phyloP scores from a whole-genome alignment of 2,113 vertebrate species.

The Nematolebias whitei region DNA sequence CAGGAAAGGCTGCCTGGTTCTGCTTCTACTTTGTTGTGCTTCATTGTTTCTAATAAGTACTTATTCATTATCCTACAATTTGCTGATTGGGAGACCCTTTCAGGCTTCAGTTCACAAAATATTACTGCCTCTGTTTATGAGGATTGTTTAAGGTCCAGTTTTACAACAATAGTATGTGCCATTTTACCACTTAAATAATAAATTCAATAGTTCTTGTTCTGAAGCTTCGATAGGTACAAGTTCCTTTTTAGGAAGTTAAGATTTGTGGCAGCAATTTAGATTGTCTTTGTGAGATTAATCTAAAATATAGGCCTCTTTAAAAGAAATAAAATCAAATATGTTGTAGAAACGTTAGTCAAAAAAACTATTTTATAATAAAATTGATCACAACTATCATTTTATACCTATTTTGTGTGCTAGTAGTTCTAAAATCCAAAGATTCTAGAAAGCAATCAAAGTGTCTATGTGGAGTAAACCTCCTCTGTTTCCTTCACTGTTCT shows the following conservation, averaged over 20 bases:
- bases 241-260: constrained; percentile 9
- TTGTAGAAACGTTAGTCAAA: too few relatives aligned
- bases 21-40: not conserved
- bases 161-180: not conserved
- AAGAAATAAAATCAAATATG: too few relatives aligned
- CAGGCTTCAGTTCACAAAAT: too few relatives aligned
- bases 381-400: not conserved
- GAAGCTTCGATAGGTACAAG: not conserved
- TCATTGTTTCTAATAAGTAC: not conserved
- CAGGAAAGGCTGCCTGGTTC: not conserved
- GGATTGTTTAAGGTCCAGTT: not conserved
- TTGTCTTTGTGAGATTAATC: not conserved
- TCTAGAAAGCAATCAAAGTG: constrained; percentile 41
- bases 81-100: too few relatives aligned
- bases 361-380: not conserved
- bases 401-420: constrained; percentile 11
- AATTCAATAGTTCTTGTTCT: constrained; percentile 7
- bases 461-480: constrained; percentile 47
- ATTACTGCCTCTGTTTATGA: not conserved
- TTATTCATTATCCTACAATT: too few relatives aligned
- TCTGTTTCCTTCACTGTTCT: constrained; percentile 46
- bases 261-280: not conserved
- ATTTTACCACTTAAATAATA: constrained; percentile 18
- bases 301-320: not conserved
- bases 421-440: constrained; percentile 28